phyloP scores from a whole-genome alignment of 2,113 vertebrate species.

The Nannobrachium achirus region DNA sequence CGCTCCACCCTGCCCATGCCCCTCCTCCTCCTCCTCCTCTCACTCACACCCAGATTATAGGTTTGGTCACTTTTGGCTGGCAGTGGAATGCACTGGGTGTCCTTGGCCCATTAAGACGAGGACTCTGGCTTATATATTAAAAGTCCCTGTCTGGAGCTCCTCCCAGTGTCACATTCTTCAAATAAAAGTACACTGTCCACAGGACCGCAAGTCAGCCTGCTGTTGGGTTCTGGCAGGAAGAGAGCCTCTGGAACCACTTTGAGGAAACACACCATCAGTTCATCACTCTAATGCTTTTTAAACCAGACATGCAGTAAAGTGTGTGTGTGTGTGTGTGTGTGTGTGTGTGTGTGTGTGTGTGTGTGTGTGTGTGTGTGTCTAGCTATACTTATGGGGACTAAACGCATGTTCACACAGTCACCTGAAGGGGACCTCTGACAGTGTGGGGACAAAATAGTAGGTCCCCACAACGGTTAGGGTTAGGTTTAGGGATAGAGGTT shows the following conservation, averaged over 20 bases:
- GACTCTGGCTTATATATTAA: slow-evolving; percentile 3
- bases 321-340: no score
- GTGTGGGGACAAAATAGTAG: no score
- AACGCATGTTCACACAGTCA: no score
- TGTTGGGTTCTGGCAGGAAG: background rate
- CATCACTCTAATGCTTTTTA: slow-evolving; percentile 33
- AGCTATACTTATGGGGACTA: no score
- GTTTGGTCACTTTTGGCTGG: slow-evolving; percentile 42
- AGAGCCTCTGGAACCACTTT: slow-evolving; percentile 55
- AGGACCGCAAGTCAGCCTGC: background rate
- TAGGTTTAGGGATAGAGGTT: no score
- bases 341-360: no score
- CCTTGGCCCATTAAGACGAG: slow-evolving; percentile 37
- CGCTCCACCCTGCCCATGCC: slow-evolving; percentile 43
- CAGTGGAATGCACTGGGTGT: slow-evolving; percentile 47
- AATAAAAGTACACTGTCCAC: slow-evolving; percentile 10
- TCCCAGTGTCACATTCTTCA: slow-evolving; percentile 4
- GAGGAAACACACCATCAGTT: slow-evolving; percentile 57
- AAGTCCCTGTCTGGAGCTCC: slow-evolving; percentile 19
- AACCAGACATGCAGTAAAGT: background rate
- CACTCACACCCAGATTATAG: slow-evolving; percentile 70
- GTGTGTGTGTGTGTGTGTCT: no score
- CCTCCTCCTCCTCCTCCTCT: slow-evolving; percentile 31
- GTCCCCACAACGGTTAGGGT: no score
- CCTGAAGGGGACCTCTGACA: no score